A percentile compares a stretch with the other conserved stretches of the same genome.
phyloP scores from a whole-genome alignment of 92 coral and sea anemone species.

The Umimayanthus chanpuru region DNA sequence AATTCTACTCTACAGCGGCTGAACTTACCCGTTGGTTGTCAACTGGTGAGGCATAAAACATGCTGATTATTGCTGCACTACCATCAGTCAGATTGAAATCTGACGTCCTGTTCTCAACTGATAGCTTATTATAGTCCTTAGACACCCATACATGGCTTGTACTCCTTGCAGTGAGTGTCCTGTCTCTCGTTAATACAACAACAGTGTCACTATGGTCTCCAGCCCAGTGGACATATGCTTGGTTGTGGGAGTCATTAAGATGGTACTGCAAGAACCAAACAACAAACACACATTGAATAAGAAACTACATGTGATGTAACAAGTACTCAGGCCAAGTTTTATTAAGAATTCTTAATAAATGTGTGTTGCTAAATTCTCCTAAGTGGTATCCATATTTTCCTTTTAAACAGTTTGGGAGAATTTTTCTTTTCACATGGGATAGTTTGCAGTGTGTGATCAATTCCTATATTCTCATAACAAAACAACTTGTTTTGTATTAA shows the following conservation, averaged over 20 bases:
- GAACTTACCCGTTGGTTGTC: slow-evolving; percentile 78
- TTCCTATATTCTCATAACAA: too few relatives aligned
- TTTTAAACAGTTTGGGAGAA: too few relatives aligned
- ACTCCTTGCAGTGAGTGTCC: slow-evolving; percentile 46
- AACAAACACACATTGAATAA: background rate
- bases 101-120: slow-evolving; percentile 65
- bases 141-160: slow-evolving; percentile 94
- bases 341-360: too few relatives aligned
- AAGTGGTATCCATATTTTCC: too few relatives aligned
- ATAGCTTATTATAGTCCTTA: slow-evolving; percentile 69
- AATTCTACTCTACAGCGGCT: too few relatives aligned
- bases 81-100: slow-evolving; percentile 53
- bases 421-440: too few relatives aligned
- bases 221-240: slow-evolving; percentile 94
- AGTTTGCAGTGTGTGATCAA: too few relatives aligned
- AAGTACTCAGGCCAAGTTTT: too few relatives aligned
- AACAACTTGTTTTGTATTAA: too few relatives aligned
- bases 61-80: slow-evolving; percentile 55
- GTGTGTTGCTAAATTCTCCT: too few relatives aligned
- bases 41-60: slow-evolving; percentile 81
- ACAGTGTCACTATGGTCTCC: slow-evolving; percentile 89
- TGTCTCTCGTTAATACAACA: slow-evolving; percentile 80
- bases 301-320: background rate
- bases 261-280: slow-evolving; percentile 62
- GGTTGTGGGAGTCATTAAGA: slow-evolving; percentile 80